phyloP scores from a whole-genome alignment of 2,888 invertebrate genomes.

The Lasioglossum marginatum region DNA sequence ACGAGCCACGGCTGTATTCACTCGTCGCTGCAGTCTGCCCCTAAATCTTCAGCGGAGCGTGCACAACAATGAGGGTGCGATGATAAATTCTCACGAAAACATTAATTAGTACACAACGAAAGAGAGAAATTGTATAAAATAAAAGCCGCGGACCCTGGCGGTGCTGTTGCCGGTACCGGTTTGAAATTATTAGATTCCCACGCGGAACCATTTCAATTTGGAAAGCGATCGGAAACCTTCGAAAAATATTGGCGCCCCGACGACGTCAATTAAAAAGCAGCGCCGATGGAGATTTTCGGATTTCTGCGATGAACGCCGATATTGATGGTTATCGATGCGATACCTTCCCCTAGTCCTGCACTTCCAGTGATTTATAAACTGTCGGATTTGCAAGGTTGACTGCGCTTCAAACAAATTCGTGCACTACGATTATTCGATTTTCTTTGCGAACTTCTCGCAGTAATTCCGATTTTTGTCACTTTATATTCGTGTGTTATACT shows the following conservation, averaged over 20 bases:
- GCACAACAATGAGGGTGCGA: slow-evolving; percentile 39
- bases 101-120: slow-evolving; percentile 36
- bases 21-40: slow-evolving; percentile 23
- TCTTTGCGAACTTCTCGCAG: neutral
- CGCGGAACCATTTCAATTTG: slow-evolving; percentile 30
- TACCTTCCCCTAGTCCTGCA: neutral
- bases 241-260: slow-evolving; percentile 21
- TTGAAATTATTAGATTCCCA: slow-evolving; percentile 11
- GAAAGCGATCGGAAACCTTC: slow-evolving; percentile 17
- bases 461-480: neutral
- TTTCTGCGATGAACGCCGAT: slow-evolving; percentile 3
- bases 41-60: slow-evolving; percentile 45
- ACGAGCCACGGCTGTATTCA: slow-evolving; percentile 19
- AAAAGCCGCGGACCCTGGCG: neutral
- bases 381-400: slow-evolving; percentile 9
- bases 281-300: neutral
- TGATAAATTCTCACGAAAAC: slow-evolving; percentile 43
- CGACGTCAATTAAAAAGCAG: slow-evolving; percentile 33
- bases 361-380: slow-evolving; percentile 9
- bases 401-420: neutral
- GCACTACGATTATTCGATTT: neutral
- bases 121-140: slow-evolving; percentile 9
- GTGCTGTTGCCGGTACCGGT: neutral
- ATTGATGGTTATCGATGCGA: slow-evolving; percentile 11
- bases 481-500: neutral